Evolutionary conservation across 64 coral and sea anemone species (phyloP).

Genomic region (Platygyra sinensis): DNA sequence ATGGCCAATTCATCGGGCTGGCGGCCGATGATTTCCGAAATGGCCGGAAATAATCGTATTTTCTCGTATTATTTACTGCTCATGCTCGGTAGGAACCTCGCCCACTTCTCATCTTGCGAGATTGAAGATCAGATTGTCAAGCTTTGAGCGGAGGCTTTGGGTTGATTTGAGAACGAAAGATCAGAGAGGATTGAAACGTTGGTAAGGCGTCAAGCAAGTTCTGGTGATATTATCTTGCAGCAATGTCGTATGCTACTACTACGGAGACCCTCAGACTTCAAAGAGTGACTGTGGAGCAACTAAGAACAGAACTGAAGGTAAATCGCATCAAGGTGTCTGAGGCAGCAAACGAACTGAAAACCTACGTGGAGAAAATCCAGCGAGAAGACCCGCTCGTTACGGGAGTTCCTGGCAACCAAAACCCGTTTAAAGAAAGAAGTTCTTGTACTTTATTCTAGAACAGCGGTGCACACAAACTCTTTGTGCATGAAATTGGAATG

Average conservation of each 20-base stretch:
- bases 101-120: not conserved
- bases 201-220: not conserved
- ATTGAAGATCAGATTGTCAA: not conserved
- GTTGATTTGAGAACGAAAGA: not conserved
- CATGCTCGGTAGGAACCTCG: constrained; percentile 32
- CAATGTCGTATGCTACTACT: constrained; percentile 21
- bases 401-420: constrained; percentile 28
- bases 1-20: too few species aligned
- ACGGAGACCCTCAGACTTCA: constrained; percentile 34
- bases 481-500: constrained; percentile 10
- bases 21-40: not conserved
- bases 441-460: constrained; percentile 43
- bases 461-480: not conserved
- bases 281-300: constrained; percentile 45
- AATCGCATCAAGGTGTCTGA: constrained; percentile 48
- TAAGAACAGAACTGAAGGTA: constrained; percentile 46
- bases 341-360: constrained; percentile 51
- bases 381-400: constrained; percentile 38
- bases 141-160: not conserved
- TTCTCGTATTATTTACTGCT: not conserved
- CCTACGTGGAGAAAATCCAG: constrained; percentile 38
- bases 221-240: not conserved
- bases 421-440: constrained; percentile 40
- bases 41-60: constrained; percentile 1
- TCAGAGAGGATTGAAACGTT: not conserved